These are phyloP conservation scores for Hypomecis atomaria DNA, from an alignment of 2,888 invertebrate species.

Conservation along the genomic window DNA sequence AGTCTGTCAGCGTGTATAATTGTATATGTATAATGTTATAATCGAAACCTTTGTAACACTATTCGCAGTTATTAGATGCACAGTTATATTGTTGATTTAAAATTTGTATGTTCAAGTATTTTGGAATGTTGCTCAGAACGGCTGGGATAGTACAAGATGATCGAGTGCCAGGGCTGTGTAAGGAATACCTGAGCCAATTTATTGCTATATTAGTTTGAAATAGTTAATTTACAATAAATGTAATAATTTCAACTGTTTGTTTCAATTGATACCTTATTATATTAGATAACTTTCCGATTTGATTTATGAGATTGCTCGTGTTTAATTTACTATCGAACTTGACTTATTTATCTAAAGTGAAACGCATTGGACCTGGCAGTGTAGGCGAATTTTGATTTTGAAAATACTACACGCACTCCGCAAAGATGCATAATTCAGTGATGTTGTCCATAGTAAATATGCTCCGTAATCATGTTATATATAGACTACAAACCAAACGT, in stretches of 20 bases:
- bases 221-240: conserved; percentile 78
- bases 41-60: conserved; percentile 63
- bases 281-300: background rate
- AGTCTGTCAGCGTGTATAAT: conserved; percentile 47
- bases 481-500: too few relatives aligned
- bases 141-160: conserved; percentile 59
- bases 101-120: conserved; percentile 75
- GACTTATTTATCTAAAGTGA: too few relatives aligned
- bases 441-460: too few relatives aligned
- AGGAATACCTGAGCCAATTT: conserved; percentile 70
- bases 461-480: too few relatives aligned
- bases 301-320: too few relatives aligned
- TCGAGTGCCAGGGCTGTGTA: conserved; percentile 59
- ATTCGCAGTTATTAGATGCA: conserved; percentile 74
- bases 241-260: conserved; percentile 51
- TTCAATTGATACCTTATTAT: conserved; percentile 15
- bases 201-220: conserved; percentile 74
- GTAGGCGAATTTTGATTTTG: too few relatives aligned
- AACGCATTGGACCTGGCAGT: too few relatives aligned
- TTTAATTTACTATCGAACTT: too few relatives aligned
- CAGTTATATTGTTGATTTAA: conserved; percentile 68
- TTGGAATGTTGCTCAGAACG: conserved; percentile 69
- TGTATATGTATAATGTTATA: conserved; percentile 38
- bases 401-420: too few relatives aligned
- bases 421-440: too few relatives aligned